phyloP scores from a whole-genome alignment of 1,140 invertebrate genomes.

The Cepaea nemoralis region DNA sequence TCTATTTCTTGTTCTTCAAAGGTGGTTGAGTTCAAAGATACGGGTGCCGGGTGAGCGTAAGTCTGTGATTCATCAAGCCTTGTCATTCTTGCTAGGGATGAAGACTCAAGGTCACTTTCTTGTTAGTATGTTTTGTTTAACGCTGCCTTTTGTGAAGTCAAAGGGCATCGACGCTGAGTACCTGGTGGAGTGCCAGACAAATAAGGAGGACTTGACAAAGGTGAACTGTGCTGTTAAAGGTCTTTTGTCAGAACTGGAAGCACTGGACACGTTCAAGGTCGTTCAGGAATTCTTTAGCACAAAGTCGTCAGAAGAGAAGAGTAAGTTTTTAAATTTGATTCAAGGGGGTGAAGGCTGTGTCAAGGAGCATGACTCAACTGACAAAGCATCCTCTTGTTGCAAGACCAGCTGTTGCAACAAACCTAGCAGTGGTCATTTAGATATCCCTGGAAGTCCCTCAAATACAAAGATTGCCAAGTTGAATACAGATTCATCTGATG shows the following conservation, averaged over 20 bases:
- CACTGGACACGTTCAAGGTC: slow-evolving; percentile 14
- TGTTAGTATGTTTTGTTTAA: slow-evolving; percentile 3
- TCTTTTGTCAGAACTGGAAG: background rate
- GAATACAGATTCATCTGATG: background rate
- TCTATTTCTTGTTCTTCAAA: background rate
- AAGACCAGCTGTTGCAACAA: background rate
- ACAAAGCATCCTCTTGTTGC: background rate
- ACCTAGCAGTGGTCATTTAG: background rate
- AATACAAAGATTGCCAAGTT: background rate
- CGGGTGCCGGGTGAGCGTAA: background rate
- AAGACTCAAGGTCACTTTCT: background rate
- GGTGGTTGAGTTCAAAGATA: background rate
- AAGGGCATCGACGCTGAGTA: background rate
- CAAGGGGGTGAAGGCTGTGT: background rate
- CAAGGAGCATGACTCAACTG: background rate
- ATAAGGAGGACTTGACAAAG: background rate
- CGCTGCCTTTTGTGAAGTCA: background rate
- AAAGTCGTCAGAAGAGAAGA: background rate
- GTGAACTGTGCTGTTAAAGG: background rate
- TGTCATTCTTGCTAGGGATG: background rate
- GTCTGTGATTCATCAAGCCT: background rate
- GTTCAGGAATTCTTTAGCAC: background rate
- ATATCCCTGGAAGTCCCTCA: background rate
- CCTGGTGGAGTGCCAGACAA: background rate
- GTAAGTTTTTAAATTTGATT: slow-evolving; percentile 7